Percentiles rank a stretch among this genome's conserved stretches.
phyloP scores from a whole-genome alignment of 2,797 vertebrate genomes.

The Columba guinea region DNA sequence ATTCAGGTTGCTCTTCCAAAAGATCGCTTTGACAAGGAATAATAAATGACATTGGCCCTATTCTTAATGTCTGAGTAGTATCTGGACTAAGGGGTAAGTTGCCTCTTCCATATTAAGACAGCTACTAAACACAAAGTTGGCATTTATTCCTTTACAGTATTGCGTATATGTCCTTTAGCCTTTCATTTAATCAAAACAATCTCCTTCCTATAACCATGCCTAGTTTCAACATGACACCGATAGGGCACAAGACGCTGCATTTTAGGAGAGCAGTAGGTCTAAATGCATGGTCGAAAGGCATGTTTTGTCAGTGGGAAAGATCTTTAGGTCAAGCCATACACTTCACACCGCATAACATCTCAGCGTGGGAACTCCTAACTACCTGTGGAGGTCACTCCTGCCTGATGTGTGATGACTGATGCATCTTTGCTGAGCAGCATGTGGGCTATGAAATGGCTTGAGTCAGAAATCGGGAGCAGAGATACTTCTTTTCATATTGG shows the following conservation, averaged over 20 bases:
- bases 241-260: neutral
- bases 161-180: neutral
- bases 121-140: neutral
- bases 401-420: neutral
- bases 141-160: neutral
- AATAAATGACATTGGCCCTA: neutral
- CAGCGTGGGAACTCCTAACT: neutral
- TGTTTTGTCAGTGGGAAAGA: neutral
- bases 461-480: neutral
- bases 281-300: neutral
- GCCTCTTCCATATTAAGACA: neutral
- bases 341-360: neutral
- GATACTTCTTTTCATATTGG: neutral
- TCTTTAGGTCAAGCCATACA: neutral
- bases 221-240: neutral
- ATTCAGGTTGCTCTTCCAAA: neutral
- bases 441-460: neutral
- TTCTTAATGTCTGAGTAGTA: neutral
- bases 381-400: neutral
- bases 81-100: neutral
- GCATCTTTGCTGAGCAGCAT: neutral
- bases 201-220: neutral
- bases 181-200: neutral
- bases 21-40: neutral
- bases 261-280: neutral